Evolutionary conservation across 2,113 vertebrate genomes (phyloP).

Genomic region (Saguinus midas): DNA sequence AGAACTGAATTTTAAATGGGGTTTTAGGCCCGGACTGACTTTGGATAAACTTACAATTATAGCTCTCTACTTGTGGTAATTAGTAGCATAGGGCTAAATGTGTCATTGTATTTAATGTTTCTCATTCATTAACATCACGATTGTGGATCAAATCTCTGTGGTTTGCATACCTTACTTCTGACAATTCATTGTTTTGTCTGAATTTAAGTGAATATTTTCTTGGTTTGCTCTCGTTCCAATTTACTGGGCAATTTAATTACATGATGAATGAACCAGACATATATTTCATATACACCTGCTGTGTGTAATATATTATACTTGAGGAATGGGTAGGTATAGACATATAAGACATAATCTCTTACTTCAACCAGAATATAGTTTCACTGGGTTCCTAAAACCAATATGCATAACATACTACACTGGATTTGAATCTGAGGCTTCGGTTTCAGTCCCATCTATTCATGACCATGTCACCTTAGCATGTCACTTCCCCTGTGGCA

Average conservation of each 20-base stretch:
- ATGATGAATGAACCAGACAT: background rate
- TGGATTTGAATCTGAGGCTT: background rate
- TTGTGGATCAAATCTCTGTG: background rate
- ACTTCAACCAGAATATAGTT: slow-evolving; percentile 26
- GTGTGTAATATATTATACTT: background rate
- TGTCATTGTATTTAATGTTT: background rate
- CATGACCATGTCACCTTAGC: background rate
- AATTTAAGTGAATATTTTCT: background rate
- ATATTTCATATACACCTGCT: background rate
- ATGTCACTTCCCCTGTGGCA: background rate
- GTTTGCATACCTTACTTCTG: background rate
- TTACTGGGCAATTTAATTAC: slow-evolving; percentile 18
- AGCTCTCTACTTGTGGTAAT: background rate
- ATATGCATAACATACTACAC: background rate
- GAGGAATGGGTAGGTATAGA: background rate
- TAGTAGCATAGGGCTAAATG: background rate
- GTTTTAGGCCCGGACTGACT: background rate
- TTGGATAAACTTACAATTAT: background rate
- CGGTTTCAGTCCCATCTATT: background rate
- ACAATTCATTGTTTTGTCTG: background rate
- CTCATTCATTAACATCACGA: background rate
- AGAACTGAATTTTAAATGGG: background rate
- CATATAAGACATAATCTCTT: background rate
- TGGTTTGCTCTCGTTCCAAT: background rate
- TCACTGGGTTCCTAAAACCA: background rate